A percentile compares a stretch with the other conserved stretches of the same genome.
These are phyloP conservation scores for Styela plicata DNA, from an alignment of 23 tunicate species.

Conservation along the genomic window DNA sequence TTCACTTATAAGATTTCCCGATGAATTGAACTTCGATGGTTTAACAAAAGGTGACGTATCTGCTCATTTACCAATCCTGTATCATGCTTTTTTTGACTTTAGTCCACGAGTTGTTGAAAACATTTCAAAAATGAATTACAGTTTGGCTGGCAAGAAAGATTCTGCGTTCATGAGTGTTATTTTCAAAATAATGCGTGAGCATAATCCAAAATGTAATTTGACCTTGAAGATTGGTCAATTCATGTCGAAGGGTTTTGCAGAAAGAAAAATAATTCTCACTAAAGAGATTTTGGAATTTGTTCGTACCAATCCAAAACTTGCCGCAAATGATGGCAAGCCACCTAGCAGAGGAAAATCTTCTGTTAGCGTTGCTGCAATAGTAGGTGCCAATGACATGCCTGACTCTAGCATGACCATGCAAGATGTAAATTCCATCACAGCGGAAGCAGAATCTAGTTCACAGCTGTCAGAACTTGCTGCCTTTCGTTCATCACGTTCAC, in stretches of 20 bases:
- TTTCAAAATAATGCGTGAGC: constrained; percentile 14
- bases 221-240: constrained; percentile 13
- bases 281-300: neutral
- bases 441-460: neutral
- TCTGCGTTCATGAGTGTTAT: neutral
- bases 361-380: neutral
- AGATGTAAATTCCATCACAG: neutral
- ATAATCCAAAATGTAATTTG: neutral
- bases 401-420: neutral
- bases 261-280: constrained; percentile 23
- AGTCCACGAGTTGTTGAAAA: neutral
- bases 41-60: constrained; percentile 18
- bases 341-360: neutral
- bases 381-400: neutral
- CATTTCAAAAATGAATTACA: neutral
- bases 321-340: neutral
- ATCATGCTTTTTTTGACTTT: constrained; percentile 25
- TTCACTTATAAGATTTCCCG: neutral
- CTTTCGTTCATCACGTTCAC: neutral
- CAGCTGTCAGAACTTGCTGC: too few relatives aligned
- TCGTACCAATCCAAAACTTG: constrained; percentile 8
- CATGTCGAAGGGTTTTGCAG: constrained; percentile 30
- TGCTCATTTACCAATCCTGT: constrained; percentile 16
- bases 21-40: constrained; percentile 19
- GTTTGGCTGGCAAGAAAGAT: constrained; percentile 5